These are phyloP conservation scores for Upupa epops DNA, from an alignment of 2,113 vertebrate species.

Conservation along the genomic window DNA sequence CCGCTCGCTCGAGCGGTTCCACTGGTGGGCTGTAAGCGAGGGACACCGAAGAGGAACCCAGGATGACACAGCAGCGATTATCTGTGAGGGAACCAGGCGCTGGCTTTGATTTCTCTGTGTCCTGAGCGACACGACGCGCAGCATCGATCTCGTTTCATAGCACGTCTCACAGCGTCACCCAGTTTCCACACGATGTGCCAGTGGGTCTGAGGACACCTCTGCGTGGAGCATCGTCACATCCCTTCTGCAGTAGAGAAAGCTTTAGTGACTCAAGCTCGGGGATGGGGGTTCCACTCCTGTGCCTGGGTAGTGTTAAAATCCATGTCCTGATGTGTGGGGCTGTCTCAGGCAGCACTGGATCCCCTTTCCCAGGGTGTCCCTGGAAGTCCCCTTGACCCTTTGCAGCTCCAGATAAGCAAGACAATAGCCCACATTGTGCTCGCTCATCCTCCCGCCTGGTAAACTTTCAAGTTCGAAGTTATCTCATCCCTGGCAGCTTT, in stretches of 20 bases:
- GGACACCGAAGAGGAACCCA: background rate
- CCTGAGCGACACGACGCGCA: accelerated
- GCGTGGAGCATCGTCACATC: accelerated
- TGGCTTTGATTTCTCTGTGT: accelerated
- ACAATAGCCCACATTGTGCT: conserved; percentile 19
- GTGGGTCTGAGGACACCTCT: background rate
- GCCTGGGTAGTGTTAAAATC: background rate
- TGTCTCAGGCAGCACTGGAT: background rate
- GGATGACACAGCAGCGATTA: no score
- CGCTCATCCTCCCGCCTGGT: conserved; percentile 4
- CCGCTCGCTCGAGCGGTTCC: background rate
- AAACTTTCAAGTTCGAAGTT: background rate
- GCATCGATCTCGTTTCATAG: background rate
- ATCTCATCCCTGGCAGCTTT: background rate
- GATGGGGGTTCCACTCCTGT: background rate
- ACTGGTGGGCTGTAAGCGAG: background rate
- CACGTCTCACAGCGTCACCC: background rate
- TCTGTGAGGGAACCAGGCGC: accelerated
- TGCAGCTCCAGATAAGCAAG: background rate
- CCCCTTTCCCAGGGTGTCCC: background rate
- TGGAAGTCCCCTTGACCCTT: background rate
- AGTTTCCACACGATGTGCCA: accelerated
- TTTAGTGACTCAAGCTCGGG: background rate
- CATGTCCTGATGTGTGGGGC: accelerated
- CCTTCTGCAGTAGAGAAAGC: background rate